Base-by-base conservation (phyloP, 2,888 invertebrate species). In the Ornithoptera priamus region DNA sequence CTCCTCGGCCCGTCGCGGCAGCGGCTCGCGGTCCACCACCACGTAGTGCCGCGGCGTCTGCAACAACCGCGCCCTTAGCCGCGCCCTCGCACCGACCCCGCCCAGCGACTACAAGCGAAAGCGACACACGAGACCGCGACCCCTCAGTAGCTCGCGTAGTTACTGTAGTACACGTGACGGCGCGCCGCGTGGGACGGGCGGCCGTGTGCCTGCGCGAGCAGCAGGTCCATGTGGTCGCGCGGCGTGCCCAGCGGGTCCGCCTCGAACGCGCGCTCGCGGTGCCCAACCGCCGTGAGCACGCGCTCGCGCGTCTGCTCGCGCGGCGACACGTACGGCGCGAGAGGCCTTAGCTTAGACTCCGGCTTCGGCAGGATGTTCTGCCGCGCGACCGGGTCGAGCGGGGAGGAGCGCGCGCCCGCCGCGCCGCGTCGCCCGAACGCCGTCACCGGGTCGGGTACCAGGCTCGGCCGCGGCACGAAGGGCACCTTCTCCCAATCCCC, bases 401-500 rank as follows among this genome's bases (percentile, higher is more conserved):
- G 88, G 78, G 88, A 87, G 75, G 76, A 74, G 68, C 90, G 87
- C 77, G 85, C 85, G 75, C 93, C 93, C 77, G 93, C 92, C 75
- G 93, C 86, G 76, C 92, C 82, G 79, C 94, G 94, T 73, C 94
- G 94, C 65, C 97, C 97, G 93, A 95, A 97, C 75, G 97, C 97
- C 76, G 97, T 97, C 86, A 97, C 94, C 75, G 97, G 97, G 85
- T 96, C 96, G 77, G 96, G 95, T 78, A 97, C 95, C 88, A 97
- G 94, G 83, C 97, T 96, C 81, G 97, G 97, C 78, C 97, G 94
- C 78, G 97, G 96, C 82, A 97, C 97, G 91, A 94, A 96, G 81
- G 97, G 97, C 89, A 96, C 96, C 94, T 96, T 96, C 92, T 97
- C 96, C 97, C 97, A 97, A 82, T 97, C 96, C 83, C 97, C 95